phyloP scores from a whole-genome alignment of 2,113 vertebrate genomes.

The Raphicerus campestris region DNA sequence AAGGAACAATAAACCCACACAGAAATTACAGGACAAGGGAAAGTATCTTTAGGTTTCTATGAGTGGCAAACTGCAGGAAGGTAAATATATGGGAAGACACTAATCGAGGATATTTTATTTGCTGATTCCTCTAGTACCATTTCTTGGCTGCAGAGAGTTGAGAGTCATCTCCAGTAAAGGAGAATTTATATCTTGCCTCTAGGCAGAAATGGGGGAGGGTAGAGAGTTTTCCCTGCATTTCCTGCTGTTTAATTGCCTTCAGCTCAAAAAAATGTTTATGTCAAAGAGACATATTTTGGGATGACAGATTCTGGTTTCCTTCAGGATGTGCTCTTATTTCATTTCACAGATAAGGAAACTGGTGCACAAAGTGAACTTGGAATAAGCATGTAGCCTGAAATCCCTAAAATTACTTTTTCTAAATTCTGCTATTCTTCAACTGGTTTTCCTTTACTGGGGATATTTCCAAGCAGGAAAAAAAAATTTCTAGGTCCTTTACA shows the following conservation, averaged over 20 bases:
- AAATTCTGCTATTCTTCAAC: constrained; percentile 10
- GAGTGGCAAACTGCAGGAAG: not conserved
- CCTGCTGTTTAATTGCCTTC: not conserved
- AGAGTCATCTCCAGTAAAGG: not conserved
- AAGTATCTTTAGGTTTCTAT: not conserved
- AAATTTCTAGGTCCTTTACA: not conserved
- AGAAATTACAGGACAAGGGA: not conserved
- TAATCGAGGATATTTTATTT: not conserved
- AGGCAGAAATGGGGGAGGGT: not conserved
- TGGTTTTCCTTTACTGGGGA: not conserved
- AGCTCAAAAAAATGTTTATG: not conserved
- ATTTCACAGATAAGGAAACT: not conserved
- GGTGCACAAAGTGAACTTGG: not conserved
- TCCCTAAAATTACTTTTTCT: not conserved
- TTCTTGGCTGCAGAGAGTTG: not conserved
- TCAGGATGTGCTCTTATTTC: not conserved
- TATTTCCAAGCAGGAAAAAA: not conserved
- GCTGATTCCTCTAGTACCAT: not conserved
- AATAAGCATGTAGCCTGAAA: not conserved
- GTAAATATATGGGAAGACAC: not conserved
- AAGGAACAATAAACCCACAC: not conserved
- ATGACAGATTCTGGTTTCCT: not conserved
- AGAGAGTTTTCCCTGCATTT: not conserved
- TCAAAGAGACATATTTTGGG: not conserved
- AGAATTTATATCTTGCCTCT: not conserved